Base-by-base conservation (phyloP, 2,113 vertebrate species). In the Kryptolebias marmoratus region DNA sequence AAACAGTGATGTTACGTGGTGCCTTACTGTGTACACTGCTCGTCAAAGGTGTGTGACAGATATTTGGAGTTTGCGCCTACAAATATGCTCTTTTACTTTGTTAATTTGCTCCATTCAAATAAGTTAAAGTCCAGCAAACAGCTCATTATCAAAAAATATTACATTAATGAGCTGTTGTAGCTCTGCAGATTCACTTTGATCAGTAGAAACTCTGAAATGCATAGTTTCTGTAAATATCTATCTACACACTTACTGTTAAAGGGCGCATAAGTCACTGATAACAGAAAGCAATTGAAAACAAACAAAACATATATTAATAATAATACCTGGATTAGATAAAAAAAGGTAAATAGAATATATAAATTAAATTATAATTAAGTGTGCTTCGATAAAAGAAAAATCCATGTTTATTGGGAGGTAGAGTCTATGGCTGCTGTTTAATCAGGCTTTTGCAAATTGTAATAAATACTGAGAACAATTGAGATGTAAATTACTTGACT, bases 101-200 rank as follows among this genome's bases (percentile, higher is more conserved):
- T 54, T 28, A 28, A 61, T 75, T 58, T 65, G 14, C 32, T 52
- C 39, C 16, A 15, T 58, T 73, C 47, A 58, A 64, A 65, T 49
- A 44, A 45, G 61, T 73, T 18, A 5, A 27, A 65, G 45, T 54
- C 30, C 54, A 44, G 61, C 47, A 55, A 32, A 61, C 44, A 61
- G 27, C 39, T 62, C 49, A 18, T 22, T 22, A 22, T 61, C 53
- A 75, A 18, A 30, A 36, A 39, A 27, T 13, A 36, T 15, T 22
- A 0, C 22, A 22, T 22, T 22, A 7, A 62, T 68, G 13, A 31
- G 10, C n/a, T 50, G 31, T 39, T 60, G 50, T 16, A 56, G 28
- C 44, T 75, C 13, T 45, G 49, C 36, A 28, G 49, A 68, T 67
- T 48, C 22, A 11, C 49, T 68, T 75, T 61, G 72, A 67, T 60